phyloP scores from a whole-genome alignment of 2,113 vertebrate genomes.

The Dromas ardeola region DNA sequence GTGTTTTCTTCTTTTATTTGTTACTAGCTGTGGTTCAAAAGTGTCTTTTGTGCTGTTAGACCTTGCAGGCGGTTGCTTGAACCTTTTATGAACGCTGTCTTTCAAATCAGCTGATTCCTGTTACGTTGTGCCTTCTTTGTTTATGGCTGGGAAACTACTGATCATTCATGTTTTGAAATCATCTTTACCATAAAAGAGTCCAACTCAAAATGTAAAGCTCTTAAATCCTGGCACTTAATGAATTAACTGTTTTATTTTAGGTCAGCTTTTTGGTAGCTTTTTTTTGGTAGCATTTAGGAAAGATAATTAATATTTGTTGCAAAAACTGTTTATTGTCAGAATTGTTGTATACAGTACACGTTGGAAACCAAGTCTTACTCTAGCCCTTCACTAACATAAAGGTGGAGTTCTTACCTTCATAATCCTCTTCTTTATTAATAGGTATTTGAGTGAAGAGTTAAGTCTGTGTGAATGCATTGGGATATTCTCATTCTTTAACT shows the following conservation, averaged over 20 bases:
- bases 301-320: background rate
- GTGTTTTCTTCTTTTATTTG: background rate
- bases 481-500: background rate
- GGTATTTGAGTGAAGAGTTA: background rate
- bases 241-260: background rate
- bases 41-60: background rate
- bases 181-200: background rate
- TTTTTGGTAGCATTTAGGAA: background rate
- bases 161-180: background rate
- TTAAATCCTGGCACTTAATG: background rate
- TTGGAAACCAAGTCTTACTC: background rate
- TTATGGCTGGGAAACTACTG: background rate
- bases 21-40: background rate
- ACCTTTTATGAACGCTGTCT: background rate
- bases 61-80: background rate
- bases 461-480: background rate
- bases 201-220: background rate
- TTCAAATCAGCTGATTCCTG: constrained; percentile 2
- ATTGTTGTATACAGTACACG: background rate
- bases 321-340: background rate
- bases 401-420: background rate
- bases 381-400: background rate
- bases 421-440: background rate
- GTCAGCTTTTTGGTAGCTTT: background rate
- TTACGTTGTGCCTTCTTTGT: background rate